Evolutionary conservation across 2,888 invertebrate genomes (phyloP).

Genomic region (Hydrotaea diabolus): DNA sequence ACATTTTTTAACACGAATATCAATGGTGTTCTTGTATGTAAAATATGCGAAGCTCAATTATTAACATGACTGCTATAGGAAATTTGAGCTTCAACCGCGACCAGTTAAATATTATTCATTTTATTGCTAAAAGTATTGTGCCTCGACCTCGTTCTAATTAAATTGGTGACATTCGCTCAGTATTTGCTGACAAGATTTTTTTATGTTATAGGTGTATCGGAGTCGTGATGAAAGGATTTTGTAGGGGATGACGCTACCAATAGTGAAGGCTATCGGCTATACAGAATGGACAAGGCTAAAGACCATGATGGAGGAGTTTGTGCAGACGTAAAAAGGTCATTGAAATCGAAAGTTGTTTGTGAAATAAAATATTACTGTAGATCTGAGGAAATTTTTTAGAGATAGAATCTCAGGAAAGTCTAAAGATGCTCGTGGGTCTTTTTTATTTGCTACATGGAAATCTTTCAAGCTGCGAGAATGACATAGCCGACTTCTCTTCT

Average conservation of each 20-base stretch:
- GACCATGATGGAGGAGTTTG: conserved; percentile 27
- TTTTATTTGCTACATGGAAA: not conserved
- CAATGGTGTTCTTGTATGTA: not conserved
- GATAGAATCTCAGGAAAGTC: not conserved
- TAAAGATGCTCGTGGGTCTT: conserved; percentile 6
- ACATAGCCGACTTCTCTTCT: not conserved
- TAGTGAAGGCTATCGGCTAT: not conserved
- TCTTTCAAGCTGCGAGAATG: not conserved
- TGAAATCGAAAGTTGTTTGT: conserved; percentile 4
- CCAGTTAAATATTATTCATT: conserved; percentile 5
- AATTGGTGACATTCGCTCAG: conserved; percentile 1
- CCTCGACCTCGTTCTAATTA: not conserved
- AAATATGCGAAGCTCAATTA: not conserved
- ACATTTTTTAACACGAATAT: not conserved
- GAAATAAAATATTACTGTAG: not conserved
- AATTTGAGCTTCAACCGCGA: not conserved
- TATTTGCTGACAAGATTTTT: not conserved
- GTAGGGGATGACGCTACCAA: not conserved
- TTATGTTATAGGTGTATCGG: not conserved
- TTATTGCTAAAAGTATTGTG: conserved; percentile 22
- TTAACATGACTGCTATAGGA: not conserved
- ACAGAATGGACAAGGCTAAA: conserved; percentile 13
- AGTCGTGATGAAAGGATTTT: not conserved
- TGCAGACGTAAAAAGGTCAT: not conserved
- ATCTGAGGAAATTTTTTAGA: conserved; percentile 32